Evolutionary conservation across 1,140 invertebrate genomes (phyloP).

Genomic region (Chionoecetes opilio): DNA sequence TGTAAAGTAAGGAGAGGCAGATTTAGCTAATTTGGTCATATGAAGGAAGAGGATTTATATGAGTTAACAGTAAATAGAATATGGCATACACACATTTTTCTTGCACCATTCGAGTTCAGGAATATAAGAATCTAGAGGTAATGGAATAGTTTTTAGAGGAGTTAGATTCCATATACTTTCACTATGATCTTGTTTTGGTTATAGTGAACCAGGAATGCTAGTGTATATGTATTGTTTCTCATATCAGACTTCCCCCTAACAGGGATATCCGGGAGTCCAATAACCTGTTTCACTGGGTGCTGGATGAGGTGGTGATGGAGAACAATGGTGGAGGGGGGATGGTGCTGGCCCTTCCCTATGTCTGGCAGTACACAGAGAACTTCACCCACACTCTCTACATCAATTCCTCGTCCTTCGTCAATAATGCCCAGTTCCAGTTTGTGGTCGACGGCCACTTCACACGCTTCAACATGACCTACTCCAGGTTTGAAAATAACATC

Average conservation of each 20-base stretch:
- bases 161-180: no score
- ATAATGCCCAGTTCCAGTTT: constrained; percentile 94
- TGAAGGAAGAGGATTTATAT: no score
- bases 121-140: no score
- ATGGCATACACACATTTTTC: no score
- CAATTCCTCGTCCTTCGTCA: constrained; percentile 93
- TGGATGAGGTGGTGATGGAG: constrained; percentile 94
- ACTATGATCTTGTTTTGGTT: no score
- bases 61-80: no score
- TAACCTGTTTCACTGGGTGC: constrained; percentile 96
- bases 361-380: constrained; percentile 97
- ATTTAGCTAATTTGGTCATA: no score
- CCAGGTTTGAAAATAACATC: constrained; percentile 93
- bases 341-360: constrained; percentile 93
- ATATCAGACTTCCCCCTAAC: constrained; percentile 64
- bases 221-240: no score
- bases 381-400: constrained; percentile 95
- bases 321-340: constrained; percentile 93
- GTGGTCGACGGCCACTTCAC: constrained; percentile 95
- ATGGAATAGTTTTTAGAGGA: no score
- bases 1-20: no score
- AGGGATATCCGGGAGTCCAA: constrained; percentile 95
- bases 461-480: constrained; percentile 89
- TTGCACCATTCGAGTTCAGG: no score
- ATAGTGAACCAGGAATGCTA: no score